Base-by-base conservation (phyloP, 2,797 vertebrate species). In the Lepus townsendii region DNA sequence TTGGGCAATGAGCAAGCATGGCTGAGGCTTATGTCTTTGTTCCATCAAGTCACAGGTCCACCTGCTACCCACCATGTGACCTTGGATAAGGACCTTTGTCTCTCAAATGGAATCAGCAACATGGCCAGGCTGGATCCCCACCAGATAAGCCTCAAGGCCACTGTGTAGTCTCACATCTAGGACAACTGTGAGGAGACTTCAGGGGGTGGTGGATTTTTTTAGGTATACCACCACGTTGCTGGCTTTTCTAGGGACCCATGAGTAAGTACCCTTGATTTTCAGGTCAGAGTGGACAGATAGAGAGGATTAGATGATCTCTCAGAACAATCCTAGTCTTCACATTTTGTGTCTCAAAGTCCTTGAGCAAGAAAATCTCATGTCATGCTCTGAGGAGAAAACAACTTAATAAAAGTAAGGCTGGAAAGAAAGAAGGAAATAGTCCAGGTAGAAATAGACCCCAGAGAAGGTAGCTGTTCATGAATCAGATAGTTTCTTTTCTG, bases 371-470 rank as follows among this genome's bases (percentile, higher is more conserved):
- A 83, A 95, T 94, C 13, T 95, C 93, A 54, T 75, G 75, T 92
- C 88, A 95, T 83, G 72, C 93, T 96, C 73, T 1, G 68, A 88
- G 66, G 47, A 96, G 93, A 89, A 94, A 94, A 95, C 52, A 96
- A 76, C 85, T 95, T 93, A 72, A 92, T 94, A 88, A 95, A 95
- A 96, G 75, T 0, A n/a, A 94, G 57, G 42, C 52, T 47, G 27
- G 83, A 89, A 92, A 93, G 69, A 93, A 94, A 73, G 62, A 79
- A 90, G 73, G 75, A 96, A 93, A 93, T 62, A 91, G 71, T 69
- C 63, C 85, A 93, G 88, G 83, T 97, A 93, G 95, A 96, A 94
- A 95, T n/a, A 75, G 85, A 72, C 92, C 95, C 92, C 77, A 73
- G 90, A 96, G 95, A 95, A 94, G 91, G 83, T 13, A 16, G 30